These are phyloP conservation scores for Emydoidea blandingii DNA, from an alignment of 2,797 vertebrate species.

Conservation along the genomic window DNA sequence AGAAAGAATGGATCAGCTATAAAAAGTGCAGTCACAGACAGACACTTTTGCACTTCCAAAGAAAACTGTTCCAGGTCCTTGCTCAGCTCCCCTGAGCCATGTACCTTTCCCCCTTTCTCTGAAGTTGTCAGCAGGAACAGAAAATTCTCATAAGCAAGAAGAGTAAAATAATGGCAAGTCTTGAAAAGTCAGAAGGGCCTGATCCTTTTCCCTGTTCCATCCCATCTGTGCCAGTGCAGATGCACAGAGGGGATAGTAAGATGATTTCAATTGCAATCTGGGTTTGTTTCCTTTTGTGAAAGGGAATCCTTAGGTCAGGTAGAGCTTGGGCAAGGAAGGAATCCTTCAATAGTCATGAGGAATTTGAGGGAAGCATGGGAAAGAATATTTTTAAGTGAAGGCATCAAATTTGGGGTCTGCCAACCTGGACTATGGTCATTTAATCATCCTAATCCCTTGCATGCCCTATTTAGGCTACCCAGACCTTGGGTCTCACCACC, in stretches of 20 bases:
- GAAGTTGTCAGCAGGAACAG: background rate
- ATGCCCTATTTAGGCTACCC: background rate
- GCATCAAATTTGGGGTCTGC: rapidly evolving
- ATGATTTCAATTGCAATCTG: background rate
- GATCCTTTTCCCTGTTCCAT: background rate
- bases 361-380: background rate
- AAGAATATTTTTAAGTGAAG: background rate
- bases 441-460: background rate
- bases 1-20: background rate
- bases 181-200: background rate
- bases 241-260: background rate
- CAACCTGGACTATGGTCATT: background rate
- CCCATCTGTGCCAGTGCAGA: background rate
- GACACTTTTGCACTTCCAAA: background rate
- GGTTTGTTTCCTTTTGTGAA: background rate
- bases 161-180: background rate
- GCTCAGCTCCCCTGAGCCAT: rapidly evolving
- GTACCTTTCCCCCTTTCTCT: background rate
- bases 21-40: background rate
- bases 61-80: background rate
- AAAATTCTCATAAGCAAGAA: background rate
- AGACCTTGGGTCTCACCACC: background rate
- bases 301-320: rapidly evolving
- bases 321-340: background rate
- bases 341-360: background rate